Conservation (phyloP, 53 echinoderm and acorn worm species). For the Arbacia lixula region DNA sequence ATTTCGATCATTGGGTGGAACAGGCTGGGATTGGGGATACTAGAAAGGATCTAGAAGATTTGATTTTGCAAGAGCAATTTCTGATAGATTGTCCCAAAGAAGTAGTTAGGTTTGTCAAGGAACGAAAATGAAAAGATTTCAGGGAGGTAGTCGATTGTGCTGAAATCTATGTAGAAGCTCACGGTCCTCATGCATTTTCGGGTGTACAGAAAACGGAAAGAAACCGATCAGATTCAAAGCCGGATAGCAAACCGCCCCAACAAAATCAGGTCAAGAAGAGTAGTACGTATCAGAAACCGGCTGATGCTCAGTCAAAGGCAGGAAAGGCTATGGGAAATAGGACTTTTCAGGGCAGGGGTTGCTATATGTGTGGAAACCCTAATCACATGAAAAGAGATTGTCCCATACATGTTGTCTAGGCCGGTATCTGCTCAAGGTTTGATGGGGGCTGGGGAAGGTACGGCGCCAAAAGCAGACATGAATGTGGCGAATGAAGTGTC, state of each 20-base stretch:
- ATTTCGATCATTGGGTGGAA: too few species aligned
- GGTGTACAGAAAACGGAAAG: slow-evolving; percentile 18
- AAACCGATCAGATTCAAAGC: slow-evolving; percentile 15
- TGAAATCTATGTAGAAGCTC: too few species aligned
- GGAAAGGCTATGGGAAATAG: not conserved
- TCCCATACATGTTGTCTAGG: slow-evolving; percentile 1
- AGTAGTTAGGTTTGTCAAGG: slow-evolving; percentile 20
- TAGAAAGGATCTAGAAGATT: too few species aligned
- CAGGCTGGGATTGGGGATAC: too few species aligned
- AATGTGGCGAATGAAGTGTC: too few species aligned
- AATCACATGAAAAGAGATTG: slow-evolving; percentile 34
- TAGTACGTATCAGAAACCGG: not conserved
- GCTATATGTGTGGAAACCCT: slow-evolving; percentile 43
- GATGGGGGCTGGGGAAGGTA: not conserved
- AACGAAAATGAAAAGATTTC: slow-evolving; percentile 27
- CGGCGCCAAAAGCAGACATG: not conserved
- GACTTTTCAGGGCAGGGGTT: too few species aligned
- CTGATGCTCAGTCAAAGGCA: not conserved
- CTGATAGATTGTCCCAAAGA: not conserved
- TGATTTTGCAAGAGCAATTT: too few species aligned
- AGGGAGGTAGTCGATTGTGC: slow-evolving; percentile 17
- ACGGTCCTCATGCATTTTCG: not conserved
- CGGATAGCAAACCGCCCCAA: not conserved
- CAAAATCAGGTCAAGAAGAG: too few species aligned
- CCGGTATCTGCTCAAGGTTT: not conserved